phyloP scores from a whole-genome alignment of 2,888 invertebrate species.

The Boloria euphrosyne region DNA sequence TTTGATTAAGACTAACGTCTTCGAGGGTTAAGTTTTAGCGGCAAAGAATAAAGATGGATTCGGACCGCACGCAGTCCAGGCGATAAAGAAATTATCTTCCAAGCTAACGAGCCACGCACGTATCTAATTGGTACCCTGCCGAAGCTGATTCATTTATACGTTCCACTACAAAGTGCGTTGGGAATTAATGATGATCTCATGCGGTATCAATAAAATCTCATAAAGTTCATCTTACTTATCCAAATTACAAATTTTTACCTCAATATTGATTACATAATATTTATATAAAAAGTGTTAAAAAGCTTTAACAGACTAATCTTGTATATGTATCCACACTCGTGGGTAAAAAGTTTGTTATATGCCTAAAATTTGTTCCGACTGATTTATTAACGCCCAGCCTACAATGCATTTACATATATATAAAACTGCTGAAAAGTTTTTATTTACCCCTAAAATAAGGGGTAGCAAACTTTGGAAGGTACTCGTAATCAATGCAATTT shows the following conservation, averaged over 20 bases:
- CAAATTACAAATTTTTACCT: neutral
- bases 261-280: neutral
- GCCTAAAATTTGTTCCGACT: no score
- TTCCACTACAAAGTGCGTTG: slow-evolving; percentile 41
- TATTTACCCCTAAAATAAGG: no score
- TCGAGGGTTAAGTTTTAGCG: slow-evolving; percentile 30
- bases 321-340: neutral
- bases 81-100: slow-evolving; percentile 74
- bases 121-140: slow-evolving; percentile 46
- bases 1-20: slow-evolving; percentile 3
- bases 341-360: no score
- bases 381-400: no score
- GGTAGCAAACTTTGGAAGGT: no score
- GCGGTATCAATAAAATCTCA: slow-evolving; percentile 38
- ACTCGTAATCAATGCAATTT: no score
- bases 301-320: neutral
- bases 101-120: slow-evolving; percentile 59
- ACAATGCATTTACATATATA: no score
- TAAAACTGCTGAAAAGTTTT: no score
- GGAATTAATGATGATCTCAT: slow-evolving; percentile 42
- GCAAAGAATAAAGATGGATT: slow-evolving; percentile 49
- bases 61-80: slow-evolving; percentile 67
- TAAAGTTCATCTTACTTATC: slow-evolving; percentile 16
- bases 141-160: slow-evolving; percentile 46
- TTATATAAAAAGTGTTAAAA: neutral